Conservation (phyloP, 2,113 vertebrate genomes). For the Archocentrus centrarchus region DNA sequence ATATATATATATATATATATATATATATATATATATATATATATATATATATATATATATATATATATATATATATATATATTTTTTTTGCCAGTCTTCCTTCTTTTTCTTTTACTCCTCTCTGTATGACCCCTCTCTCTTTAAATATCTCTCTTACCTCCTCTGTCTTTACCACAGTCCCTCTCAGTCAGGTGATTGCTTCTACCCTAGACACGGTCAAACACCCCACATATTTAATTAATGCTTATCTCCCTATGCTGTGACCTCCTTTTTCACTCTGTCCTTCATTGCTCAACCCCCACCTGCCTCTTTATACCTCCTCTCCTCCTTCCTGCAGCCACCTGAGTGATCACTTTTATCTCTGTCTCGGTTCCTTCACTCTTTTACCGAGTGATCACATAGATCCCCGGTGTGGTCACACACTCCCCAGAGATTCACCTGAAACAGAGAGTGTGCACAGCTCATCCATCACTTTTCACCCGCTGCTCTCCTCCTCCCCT, state of each 20-base stretch:
- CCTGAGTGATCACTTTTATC: slow-evolving; percentile 37
- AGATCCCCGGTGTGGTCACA: slow-evolving; percentile 53
- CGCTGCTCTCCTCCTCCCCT: background rate
- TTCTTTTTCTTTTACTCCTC: background rate
- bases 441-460: slow-evolving; percentile 51
- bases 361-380: slow-evolving; percentile 23
- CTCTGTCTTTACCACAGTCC: slow-evolving; percentile 1
- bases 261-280: slow-evolving; percentile 22
- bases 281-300: slow-evolving; percentile 7
- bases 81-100: background rate
- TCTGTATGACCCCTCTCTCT: background rate
- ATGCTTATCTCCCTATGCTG: slow-evolving; percentile 40
- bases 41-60: too few species aligned
- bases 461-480: slow-evolving; percentile 71
- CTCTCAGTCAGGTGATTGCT: slow-evolving; percentile 34
- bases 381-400: slow-evolving; percentile 58
- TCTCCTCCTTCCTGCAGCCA: slow-evolving; percentile 5
- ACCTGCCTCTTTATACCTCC: background rate
- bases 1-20: too few species aligned
- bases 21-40: too few species aligned
- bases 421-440: slow-evolving; percentile 61
- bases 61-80: too few species aligned
- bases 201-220: slow-evolving; percentile 39
- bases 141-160: background rate
- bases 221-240: slow-evolving; percentile 57